Conservation (phyloP, 2,797 vertebrate species). For the Babyrousa celebensis region DNA sequence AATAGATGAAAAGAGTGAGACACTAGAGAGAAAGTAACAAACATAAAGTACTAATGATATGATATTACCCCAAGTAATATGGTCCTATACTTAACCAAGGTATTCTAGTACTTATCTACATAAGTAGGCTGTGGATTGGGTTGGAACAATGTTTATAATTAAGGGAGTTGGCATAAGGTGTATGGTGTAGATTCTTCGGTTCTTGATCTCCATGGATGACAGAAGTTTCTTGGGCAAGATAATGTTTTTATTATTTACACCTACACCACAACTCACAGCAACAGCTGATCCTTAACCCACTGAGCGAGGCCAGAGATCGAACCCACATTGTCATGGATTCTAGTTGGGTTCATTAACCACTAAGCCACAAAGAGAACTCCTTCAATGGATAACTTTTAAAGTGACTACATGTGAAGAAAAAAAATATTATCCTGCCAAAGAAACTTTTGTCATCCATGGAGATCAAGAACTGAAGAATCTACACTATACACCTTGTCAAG, state of each 20-base stretch:
- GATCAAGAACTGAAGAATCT: constrained; percentile 14
- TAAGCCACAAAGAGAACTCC: too few relatives aligned
- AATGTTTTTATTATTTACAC: background rate
- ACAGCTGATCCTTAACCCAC: too few relatives aligned
- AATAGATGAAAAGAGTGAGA: background rate
- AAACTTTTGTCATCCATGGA: background rate
- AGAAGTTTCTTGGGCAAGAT: background rate
- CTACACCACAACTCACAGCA: too few relatives aligned
- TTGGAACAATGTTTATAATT: background rate
- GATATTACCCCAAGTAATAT: background rate
- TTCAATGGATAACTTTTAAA: too few relatives aligned
- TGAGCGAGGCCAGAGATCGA: too few relatives aligned
- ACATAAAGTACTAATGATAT: background rate
- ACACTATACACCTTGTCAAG: background rate
- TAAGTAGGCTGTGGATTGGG: background rate
- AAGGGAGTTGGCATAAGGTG: background rate
- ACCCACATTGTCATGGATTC: too few relatives aligned
- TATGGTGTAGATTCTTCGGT: background rate
- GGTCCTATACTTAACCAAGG: background rate
- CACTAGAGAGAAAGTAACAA: background rate
- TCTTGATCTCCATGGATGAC: background rate
- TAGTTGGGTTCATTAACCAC: too few relatives aligned
- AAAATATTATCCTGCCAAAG: background rate
- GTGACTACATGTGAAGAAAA: too few relatives aligned
- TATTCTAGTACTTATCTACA: background rate